A percentile compares a stretch with the other conserved stretches of the same genome.
These are phyloP conservation scores for Platycheirus albimanus DNA, from an alignment of 2,888 invertebrate genomes.

Conservation along the genomic window DNA sequence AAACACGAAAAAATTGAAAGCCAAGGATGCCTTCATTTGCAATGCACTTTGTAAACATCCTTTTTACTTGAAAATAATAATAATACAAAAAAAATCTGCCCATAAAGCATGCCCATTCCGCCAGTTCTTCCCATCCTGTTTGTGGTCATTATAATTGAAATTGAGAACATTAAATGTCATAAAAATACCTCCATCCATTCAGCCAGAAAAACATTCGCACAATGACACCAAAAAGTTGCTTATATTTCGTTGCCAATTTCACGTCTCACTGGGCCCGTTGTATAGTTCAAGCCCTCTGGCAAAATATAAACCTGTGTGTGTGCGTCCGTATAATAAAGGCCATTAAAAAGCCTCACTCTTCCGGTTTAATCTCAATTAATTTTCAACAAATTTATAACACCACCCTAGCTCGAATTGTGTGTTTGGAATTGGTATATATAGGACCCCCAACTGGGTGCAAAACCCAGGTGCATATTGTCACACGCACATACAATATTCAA, in stretches of 20 bases:
- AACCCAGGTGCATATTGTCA: conserved; percentile 67
- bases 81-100: not conserved
- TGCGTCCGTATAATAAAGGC: conserved; percentile 1
- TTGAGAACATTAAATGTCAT: conserved; percentile 65
- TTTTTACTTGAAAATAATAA: not conserved
- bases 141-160: conserved; percentile 58
- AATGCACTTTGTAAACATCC: conserved; percentile 34
- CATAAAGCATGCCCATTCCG: conserved; percentile 23
- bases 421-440: too few species aligned
- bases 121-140: conserved; percentile 27
- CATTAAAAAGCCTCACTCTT: conserved; percentile 57
- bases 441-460: conserved; percentile 22
- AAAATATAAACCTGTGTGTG: not conserved
- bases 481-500: conserved; percentile 33
- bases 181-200: conserved; percentile 44
- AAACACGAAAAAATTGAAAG: not conserved
- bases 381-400: conserved; percentile 69
- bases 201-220: conserved; percentile 19
- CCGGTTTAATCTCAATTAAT: conserved; percentile 69
- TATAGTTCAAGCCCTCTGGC: not conserved
- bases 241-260: conserved; percentile 48
- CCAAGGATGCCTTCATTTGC: not conserved
- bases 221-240: conserved; percentile 29
- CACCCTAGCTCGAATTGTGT: not conserved
- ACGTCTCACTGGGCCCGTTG: conserved; percentile 32